Evolutionary conservation across 2,113 vertebrate species (phyloP), one percentile per base, ranked within the genome.

Genomic region (Columba livia): DNA sequence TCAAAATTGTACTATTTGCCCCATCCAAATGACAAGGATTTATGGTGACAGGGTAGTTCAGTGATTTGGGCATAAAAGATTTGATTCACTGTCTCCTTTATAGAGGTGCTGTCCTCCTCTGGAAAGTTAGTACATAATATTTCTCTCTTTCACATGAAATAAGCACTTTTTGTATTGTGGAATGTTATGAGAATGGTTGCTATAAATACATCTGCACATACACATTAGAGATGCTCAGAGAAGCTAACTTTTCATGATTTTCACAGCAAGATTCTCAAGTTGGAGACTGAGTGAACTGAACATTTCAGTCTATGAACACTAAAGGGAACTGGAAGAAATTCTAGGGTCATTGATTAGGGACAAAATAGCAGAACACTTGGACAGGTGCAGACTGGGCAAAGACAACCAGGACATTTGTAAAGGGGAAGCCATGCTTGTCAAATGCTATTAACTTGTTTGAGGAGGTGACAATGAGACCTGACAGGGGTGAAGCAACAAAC

Each of bases 361-460:
- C 87, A 94, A 92, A 96, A 92, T 91, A 54, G 75, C 74, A 79
- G 81, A 95, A 94, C 34, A 90, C 56, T 97, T 90, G 73, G 69
- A 94, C 95, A 96, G 96, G 95, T 93, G 95, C 92, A 88, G 93
- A 57, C 74, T 96, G 78, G 79, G 94, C 85, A 93, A 95, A 96
- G 90, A 93, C 89, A 96, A 80, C 94, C 44, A 78, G 72, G 65
- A 96, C 94, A 88, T 93, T 94, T 95, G 92, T 97, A 97, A 97
- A 97, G 73, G 90, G 88, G 96, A 97, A 97, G 88, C 90, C 96
- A 95, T 97, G 95, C 96, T 96, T 97, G 96, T 96, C 95, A 97
- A 96, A 96, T 91, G 88, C 91, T 96, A 96, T 97, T 97, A 97
- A 94, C 81, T 97, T 97, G 94, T 97, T 90, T 97, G 96, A 97